These are phyloP conservation scores for Anhinga rufa DNA, from an alignment of 2,113 vertebrate genomes.

Conservation along the genomic window DNA sequence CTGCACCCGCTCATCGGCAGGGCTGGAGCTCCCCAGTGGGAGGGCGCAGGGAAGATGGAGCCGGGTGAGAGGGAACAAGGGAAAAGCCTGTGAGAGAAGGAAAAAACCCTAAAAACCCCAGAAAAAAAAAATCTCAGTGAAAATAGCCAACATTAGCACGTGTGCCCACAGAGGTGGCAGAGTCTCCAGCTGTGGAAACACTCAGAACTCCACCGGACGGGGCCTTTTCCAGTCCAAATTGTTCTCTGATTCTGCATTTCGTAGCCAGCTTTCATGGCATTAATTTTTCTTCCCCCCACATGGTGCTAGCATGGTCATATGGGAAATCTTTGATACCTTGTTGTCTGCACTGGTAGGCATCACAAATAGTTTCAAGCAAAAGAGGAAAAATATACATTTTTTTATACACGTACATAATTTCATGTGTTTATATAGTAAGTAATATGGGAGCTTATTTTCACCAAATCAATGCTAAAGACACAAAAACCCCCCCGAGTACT, in stretches of 20 bases:
- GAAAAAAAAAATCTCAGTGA: too few species aligned
- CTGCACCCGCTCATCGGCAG: fast-evolving
- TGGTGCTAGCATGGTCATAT: neutral
- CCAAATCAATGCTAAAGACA: neutral
- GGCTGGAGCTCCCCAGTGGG: neutral
- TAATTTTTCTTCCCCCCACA: neutral
- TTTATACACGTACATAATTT: neutral
- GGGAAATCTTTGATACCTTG: neutral
- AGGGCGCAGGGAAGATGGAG: neutral
- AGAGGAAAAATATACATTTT: fast-evolving
- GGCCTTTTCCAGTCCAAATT: neutral
- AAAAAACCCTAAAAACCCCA: too few species aligned
- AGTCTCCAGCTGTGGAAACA: neutral
- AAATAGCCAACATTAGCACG: neutral
- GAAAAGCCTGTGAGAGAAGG: neutral
- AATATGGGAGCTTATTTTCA: neutral
- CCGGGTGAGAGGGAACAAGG: neutral
- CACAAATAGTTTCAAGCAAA: neutral
- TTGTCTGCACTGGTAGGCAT: neutral
- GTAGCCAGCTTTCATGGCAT: neutral
- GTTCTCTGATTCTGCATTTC: neutral
- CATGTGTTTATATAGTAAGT: neutral
- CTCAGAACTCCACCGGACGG: neutral
- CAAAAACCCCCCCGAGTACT: neutral
- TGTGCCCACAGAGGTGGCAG: neutral